A percentile compares a stretch with the other conserved stretches of the same genome.
Conservation (phyloP, 1,140 invertebrate species). For the Heliconius congener region DNA sequence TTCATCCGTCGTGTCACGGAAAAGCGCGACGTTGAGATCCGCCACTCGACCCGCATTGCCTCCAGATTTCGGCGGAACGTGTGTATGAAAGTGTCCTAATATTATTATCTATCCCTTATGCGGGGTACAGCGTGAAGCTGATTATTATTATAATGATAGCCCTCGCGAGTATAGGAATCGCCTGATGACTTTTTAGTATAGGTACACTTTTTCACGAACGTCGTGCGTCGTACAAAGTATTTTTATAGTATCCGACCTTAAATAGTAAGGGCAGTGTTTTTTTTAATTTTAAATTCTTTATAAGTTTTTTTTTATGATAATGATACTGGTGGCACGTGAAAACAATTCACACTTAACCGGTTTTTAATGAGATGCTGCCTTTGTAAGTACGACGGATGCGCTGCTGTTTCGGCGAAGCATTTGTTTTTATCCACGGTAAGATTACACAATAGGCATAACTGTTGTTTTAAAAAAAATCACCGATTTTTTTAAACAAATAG, state of each 20-base stretch:
- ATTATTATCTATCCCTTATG: no score
- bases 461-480: constrained; percentile 20
- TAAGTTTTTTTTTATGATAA: constrained; percentile 21
- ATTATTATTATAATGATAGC: no score
- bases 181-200: neutral
- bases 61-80: no score
- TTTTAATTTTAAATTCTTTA: constrained; percentile 12
- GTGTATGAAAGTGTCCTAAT: no score
- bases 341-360: constrained; percentile 47
- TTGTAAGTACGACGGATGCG: constrained; percentile 36
- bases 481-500: neutral
- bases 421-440: constrained; percentile 32
- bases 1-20: no score
- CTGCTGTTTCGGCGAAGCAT: constrained; percentile 48
- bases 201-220: neutral
- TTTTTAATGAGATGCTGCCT: constrained; percentile 42
- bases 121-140: no score
- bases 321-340: constrained; percentile 35
- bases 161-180: neutral
- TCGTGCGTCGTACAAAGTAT: neutral
- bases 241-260: constrained; percentile 15
- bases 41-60: no score
- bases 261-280: neutral
- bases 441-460: constrained; percentile 28
- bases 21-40: no score